Evolutionary conservation across 2,797 vertebrate genomes (phyloP).

Genomic region (Cuculus canorus): DNA sequence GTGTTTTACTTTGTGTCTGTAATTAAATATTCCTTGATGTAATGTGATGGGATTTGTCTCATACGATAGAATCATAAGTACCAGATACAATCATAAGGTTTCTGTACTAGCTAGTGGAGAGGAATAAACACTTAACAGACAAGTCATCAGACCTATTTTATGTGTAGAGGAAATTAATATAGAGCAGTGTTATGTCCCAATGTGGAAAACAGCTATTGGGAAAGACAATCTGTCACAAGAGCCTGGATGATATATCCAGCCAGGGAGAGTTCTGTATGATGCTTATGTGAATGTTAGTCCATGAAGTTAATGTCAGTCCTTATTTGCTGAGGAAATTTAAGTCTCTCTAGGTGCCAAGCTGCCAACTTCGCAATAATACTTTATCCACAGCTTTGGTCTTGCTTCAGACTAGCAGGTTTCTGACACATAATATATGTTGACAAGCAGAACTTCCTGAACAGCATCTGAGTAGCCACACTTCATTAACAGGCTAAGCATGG

Average conservation of each 20-base stretch:
- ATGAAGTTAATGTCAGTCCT: neutral
- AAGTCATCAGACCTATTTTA: neutral
- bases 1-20: neutral
- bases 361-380: neutral
- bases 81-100: neutral
- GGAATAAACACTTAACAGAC: neutral
- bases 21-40: neutral
- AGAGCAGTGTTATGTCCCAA: neutral
- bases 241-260: neutral
- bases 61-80: neutral
- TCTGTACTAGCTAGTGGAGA: neutral
- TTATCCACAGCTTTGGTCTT: neutral
- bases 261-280: neutral
- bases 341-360: neutral
- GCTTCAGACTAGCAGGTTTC: conserved; percentile 21
- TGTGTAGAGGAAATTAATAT: neutral
- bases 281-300: neutral
- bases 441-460: neutral
- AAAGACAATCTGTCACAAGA: neutral
- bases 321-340: conserved; percentile 19
- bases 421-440: neutral
- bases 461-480: neutral
- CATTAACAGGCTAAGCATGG: neutral
- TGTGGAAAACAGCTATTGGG: neutral
- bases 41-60: neutral